These are phyloP conservation scores for Hephaestus fuliginosus DNA, from an alignment of 2,797 vertebrate species.

Conservation along the genomic window DNA sequence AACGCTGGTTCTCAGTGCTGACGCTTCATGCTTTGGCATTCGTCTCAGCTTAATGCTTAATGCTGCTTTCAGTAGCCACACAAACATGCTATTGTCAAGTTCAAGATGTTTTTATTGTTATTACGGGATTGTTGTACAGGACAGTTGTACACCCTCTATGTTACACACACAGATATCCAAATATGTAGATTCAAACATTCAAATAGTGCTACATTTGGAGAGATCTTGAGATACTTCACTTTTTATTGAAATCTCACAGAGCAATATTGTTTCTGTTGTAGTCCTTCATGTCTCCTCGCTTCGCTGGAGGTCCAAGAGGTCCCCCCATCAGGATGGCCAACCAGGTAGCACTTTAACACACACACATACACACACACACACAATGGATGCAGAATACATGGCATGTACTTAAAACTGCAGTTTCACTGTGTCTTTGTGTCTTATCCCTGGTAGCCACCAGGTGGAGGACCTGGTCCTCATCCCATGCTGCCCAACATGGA, in stretches of 20 bases:
- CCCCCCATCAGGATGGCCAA: constrained; percentile 98
- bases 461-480: constrained; percentile 96
- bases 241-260: constrained; percentile 21
- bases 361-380: background rate
- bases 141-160: too few species aligned
- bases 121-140: background rate
- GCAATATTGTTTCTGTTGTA: constrained; percentile 80
- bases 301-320: constrained; percentile 94
- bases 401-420: background rate
- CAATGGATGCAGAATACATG: background rate
- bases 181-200: background rate
- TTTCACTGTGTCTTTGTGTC: constrained; percentile 14
- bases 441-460: constrained; percentile 88
- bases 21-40: constrained; percentile 74
- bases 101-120: too few species aligned
- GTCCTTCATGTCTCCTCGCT: constrained; percentile 99
- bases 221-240: background rate
- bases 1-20: constrained; percentile 63
- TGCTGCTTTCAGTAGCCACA: constrained; percentile 52
- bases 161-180: too few species aligned
- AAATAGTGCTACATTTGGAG: background rate
- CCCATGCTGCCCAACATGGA: constrained; percentile 99
- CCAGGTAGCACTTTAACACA: constrained; percentile 87
- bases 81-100: constrained; percentile 25
- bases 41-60: constrained; percentile 71